Evolutionary conservation across 2,797 vertebrate species (phyloP), one percentile per base, ranked within the genome.

Genomic region (Cossypha polioptera): DNA sequence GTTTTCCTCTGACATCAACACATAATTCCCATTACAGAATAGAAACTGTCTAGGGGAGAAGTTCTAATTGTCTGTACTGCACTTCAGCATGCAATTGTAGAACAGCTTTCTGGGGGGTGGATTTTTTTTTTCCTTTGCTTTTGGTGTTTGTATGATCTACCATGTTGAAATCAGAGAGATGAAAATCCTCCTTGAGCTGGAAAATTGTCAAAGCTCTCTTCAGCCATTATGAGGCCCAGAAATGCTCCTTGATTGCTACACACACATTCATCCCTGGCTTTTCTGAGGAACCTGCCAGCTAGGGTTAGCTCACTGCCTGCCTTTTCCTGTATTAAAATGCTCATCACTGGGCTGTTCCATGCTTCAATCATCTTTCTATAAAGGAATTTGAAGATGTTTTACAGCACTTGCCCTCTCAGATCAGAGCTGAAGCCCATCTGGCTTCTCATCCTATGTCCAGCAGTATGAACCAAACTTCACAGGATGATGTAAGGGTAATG

Each of bases 91-190:
- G 48, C 16, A 67, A 7, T 6, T 22, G 9, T 57, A 40, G 19
- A 72, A 74, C 14, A 78, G 43, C 7, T 36, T 53, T 74, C 22
- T 7, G 7, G 2, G 4, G 16, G 1, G 1, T 13, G 2, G 4
- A 7, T 8, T 25, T 28, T 31, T 8, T 25, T 40, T 31, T 31
- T 6, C 1, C 6, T 35, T 74, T 71, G 31, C 21, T 26, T 59
- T 89, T 71, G 29, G 16, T 54, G 8, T 58, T 80, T 89, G n/a
- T 35, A 54, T 16, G 10, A 21, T 51, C 10, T 57, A 35, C 24
- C 29, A 10, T 10, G 5, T 48, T 88, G 40, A 85, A 58, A 33
- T 3, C n/a, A n/a, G 38, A 42, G 54, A 76, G 16, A 47, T 13
- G 1, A 40, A 73, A 66, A 40, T 43, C 19, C 13, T 68, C 7